Percentiles rank a stretch among this genome's conserved stretches.
These are phyloP conservation scores for Magallana ariakensis DNA, from an alignment of 1,140 invertebrate species.

Conservation along the genomic window DNA sequence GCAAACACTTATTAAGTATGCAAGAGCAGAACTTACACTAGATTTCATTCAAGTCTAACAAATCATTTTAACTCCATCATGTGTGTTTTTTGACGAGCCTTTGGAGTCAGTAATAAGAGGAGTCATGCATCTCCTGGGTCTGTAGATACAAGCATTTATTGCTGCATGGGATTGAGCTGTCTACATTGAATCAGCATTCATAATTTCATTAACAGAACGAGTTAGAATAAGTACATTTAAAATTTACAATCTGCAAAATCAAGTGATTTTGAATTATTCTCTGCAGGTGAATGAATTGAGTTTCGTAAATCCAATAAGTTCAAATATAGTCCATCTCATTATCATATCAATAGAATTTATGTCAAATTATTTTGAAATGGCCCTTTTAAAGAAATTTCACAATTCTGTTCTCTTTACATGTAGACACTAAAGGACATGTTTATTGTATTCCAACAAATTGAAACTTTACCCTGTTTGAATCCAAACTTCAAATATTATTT, in stretches of 20 bases:
- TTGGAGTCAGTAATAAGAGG: not conserved
- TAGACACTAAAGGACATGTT: not conserved
- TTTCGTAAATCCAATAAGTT: too few relatives aligned
- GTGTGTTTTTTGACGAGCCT: not conserved
- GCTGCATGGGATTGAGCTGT: not conserved
- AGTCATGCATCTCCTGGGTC: not conserved
- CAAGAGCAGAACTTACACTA: slow-evolving; percentile 2
- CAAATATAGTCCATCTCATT: too few relatives aligned
- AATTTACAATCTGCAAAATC: too few relatives aligned
- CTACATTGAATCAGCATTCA: not conserved
- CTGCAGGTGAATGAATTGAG: too few relatives aligned
- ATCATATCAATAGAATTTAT: too few relatives aligned
- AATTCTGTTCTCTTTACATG: not conserved
- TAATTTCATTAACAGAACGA: not conserved
- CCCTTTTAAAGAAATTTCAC: not conserved
- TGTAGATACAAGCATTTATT: not conserved
- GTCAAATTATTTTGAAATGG: slow-evolving; percentile 6
- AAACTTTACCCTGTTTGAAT: too few relatives aligned
- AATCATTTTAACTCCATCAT: not conserved
- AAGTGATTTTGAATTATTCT: too few relatives aligned
- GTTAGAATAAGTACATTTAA: too few relatives aligned
- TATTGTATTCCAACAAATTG: not conserved
- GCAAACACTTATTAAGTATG: slow-evolving; percentile 22
- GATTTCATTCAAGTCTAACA: not conserved
- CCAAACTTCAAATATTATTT: too few relatives aligned